A percentile compares a stretch with the other conserved stretches of the same genome.
These are phyloP conservation scores for Tortrix viridana DNA, from an alignment of 2,888 invertebrate genomes.

Conservation along the genomic window DNA sequence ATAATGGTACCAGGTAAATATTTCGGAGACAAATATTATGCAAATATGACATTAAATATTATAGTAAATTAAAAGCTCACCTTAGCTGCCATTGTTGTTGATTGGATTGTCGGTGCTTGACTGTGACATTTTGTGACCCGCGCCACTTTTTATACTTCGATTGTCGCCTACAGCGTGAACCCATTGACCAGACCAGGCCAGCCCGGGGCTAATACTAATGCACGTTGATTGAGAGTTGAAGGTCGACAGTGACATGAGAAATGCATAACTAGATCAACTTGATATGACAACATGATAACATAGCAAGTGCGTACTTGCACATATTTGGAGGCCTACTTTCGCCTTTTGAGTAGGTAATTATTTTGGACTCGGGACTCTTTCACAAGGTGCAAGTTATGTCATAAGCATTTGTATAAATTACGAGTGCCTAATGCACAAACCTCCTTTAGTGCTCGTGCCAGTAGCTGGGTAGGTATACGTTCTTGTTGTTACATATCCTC, in stretches of 20 bases:
- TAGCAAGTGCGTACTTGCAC: conserved; percentile 7
- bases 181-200: conserved; percentile 37
- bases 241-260: conserved; percentile 45
- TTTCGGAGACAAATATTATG: background rate
- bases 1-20: background rate
- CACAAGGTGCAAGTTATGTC: conserved; percentile 21
- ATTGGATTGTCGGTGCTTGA: conserved; percentile 56
- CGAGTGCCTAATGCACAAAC: background rate
- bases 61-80: conserved; percentile 43
- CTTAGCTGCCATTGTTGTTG: conserved; percentile 74
- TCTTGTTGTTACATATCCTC: too few relatives aligned
- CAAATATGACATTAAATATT: background rate
- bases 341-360: conserved; percentile 26
- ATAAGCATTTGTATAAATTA: conserved; percentile 4
- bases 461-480: background rate
- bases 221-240: conserved; percentile 56
- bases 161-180: conserved; percentile 48
- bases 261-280: conserved; percentile 40
- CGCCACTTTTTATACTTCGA: conserved; percentile 65
- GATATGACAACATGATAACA: conserved; percentile 27
- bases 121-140: conserved; percentile 56
- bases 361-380: conserved; percentile 15
- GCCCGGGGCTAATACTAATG: conserved; percentile 32
- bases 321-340: conserved; percentile 19
- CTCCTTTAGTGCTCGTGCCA: conserved; percentile 8